phyloP scores from a whole-genome alignment of 2,888 invertebrate genomes.

The Parelbella ahira region DNA sequence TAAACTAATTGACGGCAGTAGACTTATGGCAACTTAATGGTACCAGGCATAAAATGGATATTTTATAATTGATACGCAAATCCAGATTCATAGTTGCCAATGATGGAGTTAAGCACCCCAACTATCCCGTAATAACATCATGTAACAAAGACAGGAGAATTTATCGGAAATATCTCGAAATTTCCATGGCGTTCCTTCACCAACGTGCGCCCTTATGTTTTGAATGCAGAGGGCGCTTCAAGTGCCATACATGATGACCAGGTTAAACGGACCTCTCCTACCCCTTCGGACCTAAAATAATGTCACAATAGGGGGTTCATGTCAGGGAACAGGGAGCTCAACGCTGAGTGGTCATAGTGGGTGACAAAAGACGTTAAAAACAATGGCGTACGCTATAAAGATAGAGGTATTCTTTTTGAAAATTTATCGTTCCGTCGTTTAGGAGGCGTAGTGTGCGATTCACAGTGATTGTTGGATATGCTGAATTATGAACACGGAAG shows the following conservation, averaged over 20 bases:
- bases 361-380: conserved; percentile 59
- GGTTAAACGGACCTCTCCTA: conserved; percentile 33
- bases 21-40: too few relatives aligned
- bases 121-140: conserved; percentile 36
- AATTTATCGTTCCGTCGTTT: conserved; percentile 37
- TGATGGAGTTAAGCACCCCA: conserved; percentile 20
- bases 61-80: too few relatives aligned
- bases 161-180: conserved; percentile 65
- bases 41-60: too few relatives aligned
- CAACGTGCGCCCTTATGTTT: conserved; percentile 43
- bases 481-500: conserved; percentile 4
- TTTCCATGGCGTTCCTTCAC: conserved; percentile 40
- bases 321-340: conserved; percentile 38
- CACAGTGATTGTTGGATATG: conserved; percentile 17
- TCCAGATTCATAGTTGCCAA: conserved; percentile 3
- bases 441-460: conserved; percentile 27
- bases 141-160: conserved; percentile 46
- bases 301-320: conserved; percentile 33
- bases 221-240: conserved; percentile 43
- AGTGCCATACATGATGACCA: conserved; percentile 41
- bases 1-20: too few relatives aligned
- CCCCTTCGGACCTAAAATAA: conserved; percentile 31
- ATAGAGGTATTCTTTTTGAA: conserved; percentile 44
- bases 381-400: conserved; percentile 47
- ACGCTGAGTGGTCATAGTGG: conserved; percentile 37